phyloP scores from a whole-genome alignment of 2,888 invertebrate genomes.

The Pecten maximus region DNA sequence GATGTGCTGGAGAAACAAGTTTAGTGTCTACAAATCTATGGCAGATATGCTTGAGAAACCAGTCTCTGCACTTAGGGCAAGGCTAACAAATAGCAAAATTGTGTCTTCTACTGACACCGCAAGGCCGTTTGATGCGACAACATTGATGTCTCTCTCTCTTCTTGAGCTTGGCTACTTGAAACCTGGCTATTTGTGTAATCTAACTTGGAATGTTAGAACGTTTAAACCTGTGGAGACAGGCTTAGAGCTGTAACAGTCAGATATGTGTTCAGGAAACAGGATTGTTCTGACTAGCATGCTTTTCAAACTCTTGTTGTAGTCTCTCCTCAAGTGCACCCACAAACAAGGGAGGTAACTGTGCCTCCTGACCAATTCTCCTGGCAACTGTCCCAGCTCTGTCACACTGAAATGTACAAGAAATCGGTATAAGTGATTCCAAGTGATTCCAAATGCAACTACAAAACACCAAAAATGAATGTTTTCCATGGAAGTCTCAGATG shows the following conservation, averaged over 20 bases:
- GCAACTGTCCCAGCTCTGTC: slow-evolving; percentile 67
- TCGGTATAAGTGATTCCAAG: not conserved
- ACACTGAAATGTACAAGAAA: slow-evolving; percentile 60
- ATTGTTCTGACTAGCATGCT: slow-evolving; percentile 41
- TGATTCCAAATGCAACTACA: no score
- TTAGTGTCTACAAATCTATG: no score
- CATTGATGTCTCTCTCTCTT: not conserved
- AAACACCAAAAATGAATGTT: not conserved
- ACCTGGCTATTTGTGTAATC: not conserved
- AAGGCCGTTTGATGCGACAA: not conserved
- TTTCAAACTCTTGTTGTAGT: slow-evolving; percentile 69
- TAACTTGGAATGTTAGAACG: not conserved
- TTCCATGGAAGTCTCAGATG: not conserved
- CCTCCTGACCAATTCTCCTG: slow-evolving; percentile 67
- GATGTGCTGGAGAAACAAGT: not conserved
- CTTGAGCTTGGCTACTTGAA: not conserved
- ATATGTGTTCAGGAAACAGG: not conserved
- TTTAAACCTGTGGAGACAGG: slow-evolving; percentile 29
- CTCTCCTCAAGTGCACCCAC: slow-evolving; percentile 67
- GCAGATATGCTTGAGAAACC: not conserved
- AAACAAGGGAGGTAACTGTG: slow-evolving; percentile 63
- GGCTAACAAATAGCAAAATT: not conserved
- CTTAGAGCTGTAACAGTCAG: not conserved
- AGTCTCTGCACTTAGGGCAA: not conserved
- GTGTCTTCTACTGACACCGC: not conserved